phyloP scores from a whole-genome alignment of 2,888 invertebrate genomes.

The Agonopterix subpropinquella region DNA sequence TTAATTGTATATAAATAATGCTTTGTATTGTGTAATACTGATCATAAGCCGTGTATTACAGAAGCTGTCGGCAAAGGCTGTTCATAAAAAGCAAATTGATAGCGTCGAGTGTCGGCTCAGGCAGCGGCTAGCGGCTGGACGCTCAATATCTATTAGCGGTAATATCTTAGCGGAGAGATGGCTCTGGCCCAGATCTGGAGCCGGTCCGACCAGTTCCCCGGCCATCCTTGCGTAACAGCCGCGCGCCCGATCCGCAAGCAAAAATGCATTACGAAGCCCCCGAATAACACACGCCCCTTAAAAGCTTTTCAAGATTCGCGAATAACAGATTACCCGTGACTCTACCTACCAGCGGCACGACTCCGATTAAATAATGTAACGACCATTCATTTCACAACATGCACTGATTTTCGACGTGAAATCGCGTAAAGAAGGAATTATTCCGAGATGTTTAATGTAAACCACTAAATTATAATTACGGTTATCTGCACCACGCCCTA shows the following conservation, averaged over 20 bases:
- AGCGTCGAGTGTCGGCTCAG: slow-evolving; percentile 19
- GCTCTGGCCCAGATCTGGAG: slow-evolving; percentile 66
- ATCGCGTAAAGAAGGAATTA: slow-evolving; percentile 40
- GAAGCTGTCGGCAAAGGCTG: slow-evolving; percentile 7
- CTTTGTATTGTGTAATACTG: slow-evolving; percentile 1
- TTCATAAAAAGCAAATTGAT: slow-evolving; percentile 33
- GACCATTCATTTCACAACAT: slow-evolving; percentile 42
- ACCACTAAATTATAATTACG: slow-evolving; percentile 63
- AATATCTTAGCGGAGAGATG: slow-evolving; percentile 66
- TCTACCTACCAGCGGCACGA: slow-evolving; percentile 29
- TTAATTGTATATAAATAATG: too few relatives aligned
- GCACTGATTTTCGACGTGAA: slow-evolving; percentile 58
- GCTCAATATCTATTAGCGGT: slow-evolving; percentile 68
- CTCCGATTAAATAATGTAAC: slow-evolving; percentile 29
- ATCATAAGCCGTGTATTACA: slow-evolving; percentile 17
- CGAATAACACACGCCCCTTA: slow-evolving; percentile 60
- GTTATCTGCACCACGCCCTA: slow-evolving; percentile 53
- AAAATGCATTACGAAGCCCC: slow-evolving; percentile 65
- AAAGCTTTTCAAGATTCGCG: slow-evolving; percentile 60
- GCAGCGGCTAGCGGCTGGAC: slow-evolving; percentile 33
- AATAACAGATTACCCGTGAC: slow-evolving; percentile 46
- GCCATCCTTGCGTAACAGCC: slow-evolving; percentile 65
- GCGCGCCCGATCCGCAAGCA: slow-evolving; percentile 37
- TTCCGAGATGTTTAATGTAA: slow-evolving; percentile 50
- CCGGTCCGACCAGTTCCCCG: slow-evolving; percentile 67